Base-by-base conservation (phyloP, 2,797 vertebrate species). In the Calcarius lapponicus region DNA sequence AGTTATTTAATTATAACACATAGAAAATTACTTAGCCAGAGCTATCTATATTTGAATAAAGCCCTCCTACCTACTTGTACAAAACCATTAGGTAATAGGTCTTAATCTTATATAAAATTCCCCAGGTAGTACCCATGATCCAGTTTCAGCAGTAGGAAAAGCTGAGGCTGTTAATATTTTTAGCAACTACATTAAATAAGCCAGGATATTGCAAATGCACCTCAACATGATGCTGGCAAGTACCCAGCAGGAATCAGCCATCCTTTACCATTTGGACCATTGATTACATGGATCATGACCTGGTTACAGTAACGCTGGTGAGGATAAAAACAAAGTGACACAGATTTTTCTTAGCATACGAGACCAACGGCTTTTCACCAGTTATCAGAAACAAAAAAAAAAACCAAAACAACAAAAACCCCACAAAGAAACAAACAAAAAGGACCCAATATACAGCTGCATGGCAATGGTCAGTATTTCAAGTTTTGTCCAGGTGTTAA, bases 31-130 rank as follows among this genome's bases (percentile, higher is more conserved):
- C 90, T 95, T 92, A 96, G 81, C 88, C 80, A 93, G 71, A 94
- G 95, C 88, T 96, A 95, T 94, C 97, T 91, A 5, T 79, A 96
- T 97, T 96, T 95, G 95, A 97, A 96, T 96, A 97, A 96, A 85
- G 69, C 74, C 80, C 87, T 90, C 93, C 93, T 93, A 96, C 95
- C 86, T 96, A 96, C 92, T 73, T 90, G 56, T 60, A 88, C 57
- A 80, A 88, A 95, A 94, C 51, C 62, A 94, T 85, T 95, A 93
- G 91, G 94, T 93, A 90, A 97, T 79, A 95, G 90, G 95, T 90
- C 78, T 84, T 76, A 36, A 65, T 90, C 83, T 84, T 71, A 69
- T 12, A 74, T 73, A 93, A 92, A 95, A 95, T 87, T 88, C 64
- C 70, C 45, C 86, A 85, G 43, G 86, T 92, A 90, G 45, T 32